phyloP scores from a whole-genome alignment of 2,888 invertebrate genomes.

The Steinernema hermaphroditum region DNA sequence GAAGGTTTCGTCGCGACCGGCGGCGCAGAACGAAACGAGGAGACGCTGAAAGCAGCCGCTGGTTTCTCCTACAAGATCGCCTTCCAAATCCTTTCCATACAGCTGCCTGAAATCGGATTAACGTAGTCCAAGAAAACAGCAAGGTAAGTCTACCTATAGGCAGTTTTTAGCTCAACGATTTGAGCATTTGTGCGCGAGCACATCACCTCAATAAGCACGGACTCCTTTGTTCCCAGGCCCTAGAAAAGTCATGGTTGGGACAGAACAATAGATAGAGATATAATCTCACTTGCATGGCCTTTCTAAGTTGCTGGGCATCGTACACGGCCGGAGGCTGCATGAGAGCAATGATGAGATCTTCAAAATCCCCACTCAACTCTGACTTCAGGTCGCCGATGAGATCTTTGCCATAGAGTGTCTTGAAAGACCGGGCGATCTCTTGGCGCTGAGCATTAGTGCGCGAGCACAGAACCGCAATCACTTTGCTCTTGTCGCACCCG shows the following conservation, averaged over 20 bases:
- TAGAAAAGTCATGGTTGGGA: no score
- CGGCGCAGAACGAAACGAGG: constrained; percentile 72
- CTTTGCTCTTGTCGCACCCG: constrained; percentile 67
- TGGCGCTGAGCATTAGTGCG: constrained; percentile 84
- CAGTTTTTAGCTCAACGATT: constrained; percentile 67
- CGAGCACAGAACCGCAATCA: constrained; percentile 74
- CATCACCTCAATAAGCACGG: constrained; percentile 83
- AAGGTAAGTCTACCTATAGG: constrained; percentile 66
- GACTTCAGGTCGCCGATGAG: constrained; percentile 57
- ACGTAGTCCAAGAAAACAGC: no score
- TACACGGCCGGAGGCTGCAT: constrained; percentile 67
- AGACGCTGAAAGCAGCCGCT: constrained; percentile 87
- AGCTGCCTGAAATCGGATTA: no score
- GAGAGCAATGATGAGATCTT: constrained; percentile 60
- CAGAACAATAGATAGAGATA: no score
- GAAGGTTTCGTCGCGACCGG: constrained; percentile 79
- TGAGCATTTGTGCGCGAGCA: constrained; percentile 82
- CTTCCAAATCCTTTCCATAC: constrained; percentile 61
- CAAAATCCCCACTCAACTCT: constrained; percentile 65
- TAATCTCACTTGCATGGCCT: constrained; percentile 66
- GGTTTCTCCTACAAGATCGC: constrained; percentile 76
- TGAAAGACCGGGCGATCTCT: constrained; percentile 78
- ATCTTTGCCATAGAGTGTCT: constrained; percentile 83
- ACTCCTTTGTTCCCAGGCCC: constrained; percentile 81
- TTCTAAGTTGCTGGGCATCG: constrained; percentile 68